Conservation (phyloP, 2,888 invertebrate genomes). For the Agrotis segetum region DNA sequence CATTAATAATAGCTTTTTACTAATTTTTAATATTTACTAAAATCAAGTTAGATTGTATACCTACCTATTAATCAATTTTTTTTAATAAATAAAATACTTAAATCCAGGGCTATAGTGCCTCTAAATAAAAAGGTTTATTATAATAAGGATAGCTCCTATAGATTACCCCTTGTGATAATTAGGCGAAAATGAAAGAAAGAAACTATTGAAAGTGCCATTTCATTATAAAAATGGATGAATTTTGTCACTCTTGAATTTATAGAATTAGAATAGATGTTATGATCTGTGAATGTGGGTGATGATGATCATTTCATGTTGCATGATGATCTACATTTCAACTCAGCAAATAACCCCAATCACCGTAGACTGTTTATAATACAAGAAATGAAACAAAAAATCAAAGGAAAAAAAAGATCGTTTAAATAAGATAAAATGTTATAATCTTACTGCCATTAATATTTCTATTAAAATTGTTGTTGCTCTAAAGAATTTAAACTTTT, state of each 20-base stretch:
- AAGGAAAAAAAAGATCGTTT: not conserved
- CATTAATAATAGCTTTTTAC: conserved; percentile 43
- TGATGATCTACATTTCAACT: not conserved
- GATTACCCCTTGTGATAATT: conserved; percentile 82
- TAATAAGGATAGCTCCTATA: conserved; percentile 63
- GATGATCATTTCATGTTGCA: not conserved
- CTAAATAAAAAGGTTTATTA: conserved; percentile 44
- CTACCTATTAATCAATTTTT: conserved; percentile 59
- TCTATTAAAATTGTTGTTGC: not conserved
- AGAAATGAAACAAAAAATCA: not conserved
- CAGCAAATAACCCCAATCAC: not conserved
- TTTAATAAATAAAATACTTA: conserved; percentile 56
- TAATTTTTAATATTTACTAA: conserved; percentile 56
- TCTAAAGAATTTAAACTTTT: conserved; percentile 21
- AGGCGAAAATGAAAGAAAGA: conserved; percentile 78
- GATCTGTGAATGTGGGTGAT: conserved; percentile 48
- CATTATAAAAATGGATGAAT: conserved; percentile 65
- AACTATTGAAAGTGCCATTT: conserved; percentile 85
- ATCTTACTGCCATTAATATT: not conserved
- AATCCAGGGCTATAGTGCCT: conserved; percentile 56
- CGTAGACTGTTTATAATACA: not conserved
- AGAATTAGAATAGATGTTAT: conserved; percentile 37
- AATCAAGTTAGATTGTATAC: conserved; percentile 60
- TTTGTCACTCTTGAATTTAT: conserved; percentile 56
- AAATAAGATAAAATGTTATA: not conserved